Evolutionary conservation across 2,888 invertebrate species (phyloP).

Genomic region (Nesidiocoris tenuis): DNA sequence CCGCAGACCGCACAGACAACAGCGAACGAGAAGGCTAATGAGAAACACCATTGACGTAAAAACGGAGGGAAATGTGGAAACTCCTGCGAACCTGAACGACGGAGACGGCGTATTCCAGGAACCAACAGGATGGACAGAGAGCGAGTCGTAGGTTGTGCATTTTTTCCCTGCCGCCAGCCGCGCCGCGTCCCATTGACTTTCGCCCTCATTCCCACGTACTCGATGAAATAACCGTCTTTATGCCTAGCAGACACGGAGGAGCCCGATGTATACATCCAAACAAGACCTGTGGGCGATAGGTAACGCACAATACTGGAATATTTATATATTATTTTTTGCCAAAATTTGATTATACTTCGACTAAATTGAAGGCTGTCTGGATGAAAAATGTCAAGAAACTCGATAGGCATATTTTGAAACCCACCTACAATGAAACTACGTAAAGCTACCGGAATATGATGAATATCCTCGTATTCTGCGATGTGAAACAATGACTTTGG

Average conservation of each 20-base stretch:
- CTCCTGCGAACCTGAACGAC: conserved; percentile 2
- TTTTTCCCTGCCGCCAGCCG: neutral
- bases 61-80: conserved; percentile 35
- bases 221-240: neutral
- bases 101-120: neutral
- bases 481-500: no score
- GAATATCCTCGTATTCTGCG: no score
- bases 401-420: no score
- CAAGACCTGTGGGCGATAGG: no score
- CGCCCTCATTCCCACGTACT: neutral
- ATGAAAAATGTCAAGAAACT: no score
- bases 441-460: no score
- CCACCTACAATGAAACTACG: no score
- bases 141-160: neutral
- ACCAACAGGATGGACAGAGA: neutral
- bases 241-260: neutral
- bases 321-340: no score
- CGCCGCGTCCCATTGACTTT: neutral
- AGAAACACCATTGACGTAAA: conserved; percentile 21
- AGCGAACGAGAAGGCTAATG: neutral
- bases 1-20: neutral
- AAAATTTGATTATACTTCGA: no score
- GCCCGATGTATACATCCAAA: no score
- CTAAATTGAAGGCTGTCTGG: no score
- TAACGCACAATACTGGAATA: no score